Percentiles rank a stretch among this genome's conserved stretches.
These are phyloP conservation scores for Dicrurus megarhynchus DNA, from an alignment of 2,113 vertebrate species.

Conservation along the genomic window DNA sequence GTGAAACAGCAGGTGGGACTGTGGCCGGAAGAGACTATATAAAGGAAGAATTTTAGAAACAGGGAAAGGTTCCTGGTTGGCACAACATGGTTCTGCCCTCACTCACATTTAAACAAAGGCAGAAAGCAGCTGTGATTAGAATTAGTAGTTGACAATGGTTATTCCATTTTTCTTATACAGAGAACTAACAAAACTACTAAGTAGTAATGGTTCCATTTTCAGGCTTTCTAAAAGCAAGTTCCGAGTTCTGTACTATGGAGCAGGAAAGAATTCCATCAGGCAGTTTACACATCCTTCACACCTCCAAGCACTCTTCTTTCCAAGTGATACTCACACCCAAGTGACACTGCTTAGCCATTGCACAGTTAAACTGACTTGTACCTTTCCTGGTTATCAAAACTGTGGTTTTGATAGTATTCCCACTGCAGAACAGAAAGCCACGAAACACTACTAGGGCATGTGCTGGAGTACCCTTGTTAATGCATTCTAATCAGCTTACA, in stretches of 20 bases:
- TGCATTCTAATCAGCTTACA: background rate
- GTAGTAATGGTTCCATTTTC: background rate
- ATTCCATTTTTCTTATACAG: background rate
- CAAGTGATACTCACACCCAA: background rate
- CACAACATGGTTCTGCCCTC: background rate
- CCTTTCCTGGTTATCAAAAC: background rate
- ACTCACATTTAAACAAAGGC: background rate
- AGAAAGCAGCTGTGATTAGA: background rate
- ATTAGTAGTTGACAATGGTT: background rate
- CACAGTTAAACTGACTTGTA: background rate
- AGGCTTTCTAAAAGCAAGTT: background rate
- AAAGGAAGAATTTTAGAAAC: background rate
- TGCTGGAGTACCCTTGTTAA: background rate
- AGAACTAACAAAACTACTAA: background rate
- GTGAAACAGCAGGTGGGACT: background rate
- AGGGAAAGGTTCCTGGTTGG: background rate
- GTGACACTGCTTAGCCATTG: background rate
- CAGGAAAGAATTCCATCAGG: background rate
- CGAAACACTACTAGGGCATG: background rate
- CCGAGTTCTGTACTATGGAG: background rate
- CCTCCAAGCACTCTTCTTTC: background rate
- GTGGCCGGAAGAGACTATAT: background rate
- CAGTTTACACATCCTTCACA: background rate
- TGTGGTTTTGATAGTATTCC: background rate
- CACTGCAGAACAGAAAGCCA: background rate